Percentiles rank a stretch among this genome's conserved stretches.
These are phyloP conservation scores for Drosophila littoralis DNA, from an alignment of 1,140 invertebrate genomes.

Conservation along the genomic window DNA sequence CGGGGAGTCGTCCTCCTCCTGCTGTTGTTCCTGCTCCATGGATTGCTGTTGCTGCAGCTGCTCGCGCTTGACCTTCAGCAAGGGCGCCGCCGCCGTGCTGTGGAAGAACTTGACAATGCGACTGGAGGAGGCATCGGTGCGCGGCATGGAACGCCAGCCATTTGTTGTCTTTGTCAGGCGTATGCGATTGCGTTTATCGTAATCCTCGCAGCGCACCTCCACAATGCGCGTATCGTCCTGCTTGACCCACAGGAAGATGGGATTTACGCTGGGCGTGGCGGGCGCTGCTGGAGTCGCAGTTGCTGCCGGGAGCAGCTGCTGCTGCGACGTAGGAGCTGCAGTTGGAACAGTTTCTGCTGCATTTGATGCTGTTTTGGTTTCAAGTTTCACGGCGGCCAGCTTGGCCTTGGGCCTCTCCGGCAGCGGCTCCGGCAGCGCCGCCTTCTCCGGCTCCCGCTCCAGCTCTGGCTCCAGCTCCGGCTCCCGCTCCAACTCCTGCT, in stretches of 20 bases:
- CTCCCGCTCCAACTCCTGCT: not conserved
- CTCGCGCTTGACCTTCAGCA: constrained; percentile 80
- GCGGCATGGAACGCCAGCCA: constrained; percentile 92
- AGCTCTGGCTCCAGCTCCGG: not conserved
- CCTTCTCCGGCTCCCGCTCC: not conserved
- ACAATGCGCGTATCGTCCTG: constrained; percentile 91
- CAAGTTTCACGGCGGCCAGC: constrained; percentile 66
- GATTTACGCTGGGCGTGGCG: constrained; percentile 87
- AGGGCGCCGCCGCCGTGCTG: constrained; percentile 53
- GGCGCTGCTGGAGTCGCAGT: constrained; percentile 3
- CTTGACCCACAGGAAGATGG: constrained; percentile 92
- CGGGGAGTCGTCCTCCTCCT: constrained; percentile 2
- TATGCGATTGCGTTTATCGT: constrained; percentile 92
- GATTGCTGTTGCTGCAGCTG: constrained; percentile 58
- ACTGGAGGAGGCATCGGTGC: constrained; percentile 87
- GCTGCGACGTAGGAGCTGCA: too few species aligned
- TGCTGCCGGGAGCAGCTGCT: not conserved
- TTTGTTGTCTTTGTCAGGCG: constrained; percentile 90
- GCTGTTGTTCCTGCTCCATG: constrained; percentile 26
- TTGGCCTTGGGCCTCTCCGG: constrained; percentile 44
- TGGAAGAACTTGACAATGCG: constrained; percentile 79
- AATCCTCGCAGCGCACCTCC: constrained; percentile 93
- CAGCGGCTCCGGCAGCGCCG: not conserved
- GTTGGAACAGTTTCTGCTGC: constrained; percentile 15
- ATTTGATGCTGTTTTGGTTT: constrained; percentile 67